Percentiles rank a stretch among this genome's conserved stretches.
These are phyloP conservation scores for Syrmaticus mikado DNA, from an alignment of 2,113 vertebrate species.

Conservation along the genomic window DNA sequence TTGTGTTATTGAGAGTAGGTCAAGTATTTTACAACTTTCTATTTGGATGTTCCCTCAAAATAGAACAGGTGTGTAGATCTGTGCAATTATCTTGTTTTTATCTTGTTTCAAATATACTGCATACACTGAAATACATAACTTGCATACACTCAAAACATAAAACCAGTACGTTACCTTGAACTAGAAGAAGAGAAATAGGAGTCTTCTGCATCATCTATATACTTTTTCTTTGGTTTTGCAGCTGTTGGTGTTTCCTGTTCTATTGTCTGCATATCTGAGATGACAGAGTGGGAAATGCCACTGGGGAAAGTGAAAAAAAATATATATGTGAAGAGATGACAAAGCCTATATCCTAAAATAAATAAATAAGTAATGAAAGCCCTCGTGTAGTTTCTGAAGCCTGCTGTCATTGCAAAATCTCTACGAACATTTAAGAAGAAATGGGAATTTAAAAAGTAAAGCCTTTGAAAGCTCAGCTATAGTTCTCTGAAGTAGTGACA, in stretches of 20 bases:
- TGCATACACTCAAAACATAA: neutral
- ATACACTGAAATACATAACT: neutral
- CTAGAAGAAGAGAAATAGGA: constrained; percentile 77
- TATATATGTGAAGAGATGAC: neutral
- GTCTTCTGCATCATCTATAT: constrained; percentile 80
- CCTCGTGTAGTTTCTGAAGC: neutral
- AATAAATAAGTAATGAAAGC: neutral
- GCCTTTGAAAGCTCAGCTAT: neutral
- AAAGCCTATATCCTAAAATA: neutral
- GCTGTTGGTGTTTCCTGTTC: constrained; percentile 87
- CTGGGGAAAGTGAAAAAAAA: constrained; percentile 68
- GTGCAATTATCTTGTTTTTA: neutral
- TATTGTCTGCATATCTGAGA: constrained; percentile 93
- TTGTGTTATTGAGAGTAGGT: neutral
- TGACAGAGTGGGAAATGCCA: constrained; percentile 93
- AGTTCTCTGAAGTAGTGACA: neutral
- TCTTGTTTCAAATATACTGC: neutral
- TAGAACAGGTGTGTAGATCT: neutral
- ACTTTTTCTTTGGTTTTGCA: constrained; percentile 77
- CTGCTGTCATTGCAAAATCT: neutral
- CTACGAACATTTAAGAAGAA: neutral
- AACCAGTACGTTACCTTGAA: constrained; percentile 66
- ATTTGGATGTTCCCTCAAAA: neutral
- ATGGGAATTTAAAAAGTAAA: neutral
- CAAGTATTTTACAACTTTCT: neutral